These are phyloP conservation scores for Collichthys lucidus DNA, from an alignment of 2,113 vertebrate species.

Conservation along the genomic window DNA sequence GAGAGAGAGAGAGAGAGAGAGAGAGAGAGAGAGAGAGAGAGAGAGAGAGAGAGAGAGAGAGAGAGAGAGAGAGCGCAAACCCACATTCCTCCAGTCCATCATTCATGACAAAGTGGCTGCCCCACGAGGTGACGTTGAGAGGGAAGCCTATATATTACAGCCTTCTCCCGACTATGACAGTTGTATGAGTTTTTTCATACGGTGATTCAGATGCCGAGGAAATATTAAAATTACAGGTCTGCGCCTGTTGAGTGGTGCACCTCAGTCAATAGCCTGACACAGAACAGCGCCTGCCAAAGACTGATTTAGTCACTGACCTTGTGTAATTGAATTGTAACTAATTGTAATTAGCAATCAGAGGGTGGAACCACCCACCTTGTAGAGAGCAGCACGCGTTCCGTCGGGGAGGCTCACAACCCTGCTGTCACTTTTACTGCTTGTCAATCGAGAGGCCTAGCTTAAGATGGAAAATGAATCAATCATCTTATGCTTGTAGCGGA, in stretches of 20 bases:
- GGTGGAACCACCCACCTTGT: conserved; percentile 70
- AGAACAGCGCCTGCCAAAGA: conserved; percentile 55
- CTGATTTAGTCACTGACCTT: conserved; percentile 80
- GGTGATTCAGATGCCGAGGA: conserved; percentile 15
- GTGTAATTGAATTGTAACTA: conserved; percentile 80
- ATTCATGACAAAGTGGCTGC: conserved; percentile 55
- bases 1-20: not conserved
- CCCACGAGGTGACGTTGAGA: conserved; percentile 26
- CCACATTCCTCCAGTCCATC: conserved; percentile 47
- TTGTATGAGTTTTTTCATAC: conserved; percentile 13
- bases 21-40: not conserved
- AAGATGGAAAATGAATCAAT: conserved; percentile 51
- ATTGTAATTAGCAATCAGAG: conserved; percentile 78
- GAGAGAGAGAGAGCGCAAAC: conserved; percentile 1
- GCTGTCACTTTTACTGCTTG: conserved; percentile 52
- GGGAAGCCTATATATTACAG: conserved; percentile 40
- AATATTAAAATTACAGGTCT: conserved; percentile 41
- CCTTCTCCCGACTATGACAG: conserved; percentile 25
- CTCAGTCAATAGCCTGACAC: conserved; percentile 54
- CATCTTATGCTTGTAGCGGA: conserved; percentile 5
- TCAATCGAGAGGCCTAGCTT: conserved; percentile 30
- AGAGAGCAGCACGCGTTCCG: conserved; percentile 54
- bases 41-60: not conserved
- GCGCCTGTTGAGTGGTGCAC: conserved; percentile 20
- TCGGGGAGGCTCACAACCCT: conserved; percentile 37